Conservation (phyloP, 1,140 invertebrate genomes). For the Steinernema khuongi region DNA sequence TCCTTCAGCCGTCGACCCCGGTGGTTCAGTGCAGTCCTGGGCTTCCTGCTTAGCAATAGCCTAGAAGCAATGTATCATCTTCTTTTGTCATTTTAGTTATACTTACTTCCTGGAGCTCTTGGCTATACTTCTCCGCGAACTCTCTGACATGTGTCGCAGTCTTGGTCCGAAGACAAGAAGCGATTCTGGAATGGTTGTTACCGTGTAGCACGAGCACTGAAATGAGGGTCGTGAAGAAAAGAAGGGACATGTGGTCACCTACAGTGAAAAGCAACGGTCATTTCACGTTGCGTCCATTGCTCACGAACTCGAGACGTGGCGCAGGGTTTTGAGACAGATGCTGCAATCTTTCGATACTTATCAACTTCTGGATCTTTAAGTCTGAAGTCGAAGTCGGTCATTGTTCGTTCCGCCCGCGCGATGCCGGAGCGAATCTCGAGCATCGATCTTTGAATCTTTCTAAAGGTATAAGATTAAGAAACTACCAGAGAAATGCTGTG, state of each 20-base stretch:
- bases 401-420: neutral
- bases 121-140: neutral
- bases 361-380: neutral
- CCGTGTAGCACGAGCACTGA: neutral
- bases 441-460: neutral
- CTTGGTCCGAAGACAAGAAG: neutral
- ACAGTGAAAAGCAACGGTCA: neutral
- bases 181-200: neutral
- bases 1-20: neutral
- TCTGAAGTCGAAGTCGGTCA: neutral
- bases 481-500: too few relatives aligned
- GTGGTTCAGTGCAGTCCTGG: neutral
- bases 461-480: neutral
- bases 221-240: neutral
- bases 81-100: neutral
- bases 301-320: neutral
- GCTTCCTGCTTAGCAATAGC: neutral
- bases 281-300: neutral
- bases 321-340: neutral
- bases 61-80: neutral
- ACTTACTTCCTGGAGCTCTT: neutral
- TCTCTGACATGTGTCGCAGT: neutral
- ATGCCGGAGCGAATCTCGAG: neutral
- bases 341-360: neutral
- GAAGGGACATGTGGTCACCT: neutral